Percentiles rank a stretch among this genome's conserved stretches.
These are phyloP conservation scores for Ibycter americanus DNA, from an alignment of 2,797 vertebrate species.

Conservation along the genomic window DNA sequence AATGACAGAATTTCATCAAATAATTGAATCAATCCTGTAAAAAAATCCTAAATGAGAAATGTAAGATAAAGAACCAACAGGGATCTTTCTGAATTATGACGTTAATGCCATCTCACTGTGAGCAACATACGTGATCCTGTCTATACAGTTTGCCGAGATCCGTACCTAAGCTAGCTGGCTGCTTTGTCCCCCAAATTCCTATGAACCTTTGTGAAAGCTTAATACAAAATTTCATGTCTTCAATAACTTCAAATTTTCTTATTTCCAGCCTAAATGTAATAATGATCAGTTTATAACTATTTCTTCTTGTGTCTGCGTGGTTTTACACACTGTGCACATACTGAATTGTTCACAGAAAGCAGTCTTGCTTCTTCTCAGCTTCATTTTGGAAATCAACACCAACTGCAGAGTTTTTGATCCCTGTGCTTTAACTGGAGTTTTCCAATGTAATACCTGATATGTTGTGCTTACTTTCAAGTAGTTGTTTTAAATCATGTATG, in stretches of 20 bases:
- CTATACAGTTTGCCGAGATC: neutral
- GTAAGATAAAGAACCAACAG: neutral
- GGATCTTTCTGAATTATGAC: neutral
- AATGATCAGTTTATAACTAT: neutral
- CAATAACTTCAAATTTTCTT: neutral
- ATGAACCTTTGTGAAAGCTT: neutral
- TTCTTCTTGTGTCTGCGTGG: neutral
- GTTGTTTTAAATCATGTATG: neutral
- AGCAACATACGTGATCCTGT: fast-evolving
- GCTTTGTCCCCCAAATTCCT: neutral
- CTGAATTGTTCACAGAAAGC: neutral
- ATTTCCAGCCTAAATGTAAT: neutral
- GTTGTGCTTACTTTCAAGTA: neutral
- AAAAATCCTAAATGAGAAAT: neutral
- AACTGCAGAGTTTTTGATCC: neutral
- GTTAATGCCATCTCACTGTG: no score
- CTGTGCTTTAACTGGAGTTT: neutral
- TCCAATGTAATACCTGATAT: neutral
- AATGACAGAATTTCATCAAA: neutral
- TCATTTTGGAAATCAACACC: neutral
- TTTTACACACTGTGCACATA: fast-evolving
- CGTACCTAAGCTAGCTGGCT: neutral
- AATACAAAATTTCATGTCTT: neutral
- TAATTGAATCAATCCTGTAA: neutral
- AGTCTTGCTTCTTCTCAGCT: neutral